phyloP scores from a whole-genome alignment of 2,888 invertebrate species.

The Sphaeridia pumilis region DNA sequence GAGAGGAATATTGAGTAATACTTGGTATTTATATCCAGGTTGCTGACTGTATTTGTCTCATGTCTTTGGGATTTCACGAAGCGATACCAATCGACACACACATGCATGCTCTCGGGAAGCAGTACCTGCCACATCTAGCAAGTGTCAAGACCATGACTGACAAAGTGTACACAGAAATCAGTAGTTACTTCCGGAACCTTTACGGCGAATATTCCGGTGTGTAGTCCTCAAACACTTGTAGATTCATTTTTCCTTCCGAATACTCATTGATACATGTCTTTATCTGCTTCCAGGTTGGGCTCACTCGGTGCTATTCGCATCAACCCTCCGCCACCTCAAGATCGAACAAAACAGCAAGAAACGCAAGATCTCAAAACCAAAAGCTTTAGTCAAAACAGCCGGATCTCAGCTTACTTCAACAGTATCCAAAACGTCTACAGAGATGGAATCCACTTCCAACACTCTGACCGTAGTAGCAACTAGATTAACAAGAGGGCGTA shows the following conservation, averaged over 20 bases:
- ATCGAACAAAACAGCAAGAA: constrained; percentile 3
- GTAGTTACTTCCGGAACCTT: constrained; percentile 60
- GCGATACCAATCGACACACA: constrained; percentile 94
- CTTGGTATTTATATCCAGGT: constrained; percentile 49
- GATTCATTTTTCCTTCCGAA: not conserved
- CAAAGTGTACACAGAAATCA: constrained; percentile 74
- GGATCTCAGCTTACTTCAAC: too few species aligned
- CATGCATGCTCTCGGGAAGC: constrained; percentile 77
- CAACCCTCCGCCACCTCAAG: constrained; percentile 24
- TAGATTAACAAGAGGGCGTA: too few species aligned
- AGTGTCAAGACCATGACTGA: constrained; percentile 66
- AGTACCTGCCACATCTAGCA: constrained; percentile 64
- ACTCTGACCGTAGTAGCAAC: too few species aligned
- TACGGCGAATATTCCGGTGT: constrained; percentile 69
- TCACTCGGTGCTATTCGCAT: constrained; percentile 55
- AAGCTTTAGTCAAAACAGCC: too few species aligned
- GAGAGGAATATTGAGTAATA: not conserved
- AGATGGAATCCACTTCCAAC: too few species aligned
- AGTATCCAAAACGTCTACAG: too few species aligned
- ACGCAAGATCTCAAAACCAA: too few species aligned
- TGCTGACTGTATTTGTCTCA: constrained; percentile 93
- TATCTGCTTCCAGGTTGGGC: constrained; percentile 56
- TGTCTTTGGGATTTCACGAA: constrained; percentile 80
- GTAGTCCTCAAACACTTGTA: not conserved
- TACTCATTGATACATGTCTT: not conserved